A percentile compares a stretch with the other conserved stretches of the same genome.
These are phyloP conservation scores for Melanotaenia trifasciata DNA, from an alignment of 2,797 vertebrate species.

Conservation along the genomic window DNA sequence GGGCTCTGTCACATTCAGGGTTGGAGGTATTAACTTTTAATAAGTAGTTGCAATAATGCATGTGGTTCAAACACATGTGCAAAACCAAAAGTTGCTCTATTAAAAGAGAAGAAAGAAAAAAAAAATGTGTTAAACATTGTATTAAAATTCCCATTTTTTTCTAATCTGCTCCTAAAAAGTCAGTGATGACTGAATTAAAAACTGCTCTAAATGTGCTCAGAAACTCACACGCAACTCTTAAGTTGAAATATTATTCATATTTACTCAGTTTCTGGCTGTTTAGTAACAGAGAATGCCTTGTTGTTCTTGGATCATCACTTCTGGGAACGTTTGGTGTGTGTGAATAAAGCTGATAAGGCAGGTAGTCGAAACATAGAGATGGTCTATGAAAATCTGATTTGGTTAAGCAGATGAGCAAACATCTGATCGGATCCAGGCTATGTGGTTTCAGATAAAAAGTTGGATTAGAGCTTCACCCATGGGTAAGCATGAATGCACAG, in stretches of 20 bases:
- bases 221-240: neutral
- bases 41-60: conserved; percentile 1
- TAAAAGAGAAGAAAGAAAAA: neutral
- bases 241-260: neutral
- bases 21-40: conserved; percentile 18
- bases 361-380: conserved; percentile 2
- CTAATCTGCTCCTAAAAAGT: neutral
- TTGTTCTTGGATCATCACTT: conserved; percentile 5
- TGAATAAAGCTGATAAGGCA: conserved; percentile 4
- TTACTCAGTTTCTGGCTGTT: neutral
- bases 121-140: too few species aligned
- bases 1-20: conserved; percentile 1
- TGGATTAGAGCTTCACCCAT: conserved; percentile 25
- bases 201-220: neutral
- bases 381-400: conserved; percentile 36
- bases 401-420: conserved; percentile 10
- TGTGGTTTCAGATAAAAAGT: conserved; percentile 35
- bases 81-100: neutral
- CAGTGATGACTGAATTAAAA: neutral
- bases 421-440: conserved; percentile 12
- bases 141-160: neutral
- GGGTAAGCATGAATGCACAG: conserved; percentile 33
- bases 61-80: neutral
- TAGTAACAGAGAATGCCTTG: neutral
- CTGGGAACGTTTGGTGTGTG: neutral